These are phyloP conservation scores for Toxotes jaculatrix DNA, from an alignment of 2,113 vertebrate species.

Conservation along the genomic window DNA sequence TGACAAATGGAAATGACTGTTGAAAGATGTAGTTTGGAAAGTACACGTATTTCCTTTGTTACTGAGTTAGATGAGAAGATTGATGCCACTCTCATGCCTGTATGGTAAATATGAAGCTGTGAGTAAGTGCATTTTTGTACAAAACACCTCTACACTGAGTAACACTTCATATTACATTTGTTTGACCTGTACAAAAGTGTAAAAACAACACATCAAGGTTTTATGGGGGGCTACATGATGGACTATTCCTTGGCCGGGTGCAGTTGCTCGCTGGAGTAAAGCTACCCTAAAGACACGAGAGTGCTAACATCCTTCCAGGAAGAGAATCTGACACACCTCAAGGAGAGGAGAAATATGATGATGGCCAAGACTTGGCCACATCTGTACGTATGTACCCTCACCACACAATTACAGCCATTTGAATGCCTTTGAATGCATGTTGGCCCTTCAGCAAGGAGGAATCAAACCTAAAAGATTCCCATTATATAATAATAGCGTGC, in stretches of 20 bases:
- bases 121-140: not conserved
- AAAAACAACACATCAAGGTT: not conserved
- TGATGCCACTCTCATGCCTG: not conserved
- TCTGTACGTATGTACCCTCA: slow-evolving; percentile 16
- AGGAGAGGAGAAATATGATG: not conserved
- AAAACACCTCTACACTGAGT: not conserved
- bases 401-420: slow-evolving; percentile 42
- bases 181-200: not conserved
- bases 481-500: slow-evolving; percentile 63
- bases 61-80: not conserved
- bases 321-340: not conserved
- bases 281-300: not conserved
- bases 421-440: slow-evolving; percentile 39
- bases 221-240: too few species aligned
- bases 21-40: not conserved
- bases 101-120: not conserved
- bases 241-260: too few species aligned
- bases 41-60: not conserved
- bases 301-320: not conserved
- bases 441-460: slow-evolving; percentile 67
- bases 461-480: slow-evolving; percentile 54
- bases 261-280: not conserved
- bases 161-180: not conserved
- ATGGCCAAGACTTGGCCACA: not conserved
- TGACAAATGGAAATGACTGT: not conserved